Percentiles rank a stretch among this genome's conserved stretches.
Evolutionary conservation across 2,888 invertebrate species (phyloP).

Genomic region (Parnassius apollo): DNA sequence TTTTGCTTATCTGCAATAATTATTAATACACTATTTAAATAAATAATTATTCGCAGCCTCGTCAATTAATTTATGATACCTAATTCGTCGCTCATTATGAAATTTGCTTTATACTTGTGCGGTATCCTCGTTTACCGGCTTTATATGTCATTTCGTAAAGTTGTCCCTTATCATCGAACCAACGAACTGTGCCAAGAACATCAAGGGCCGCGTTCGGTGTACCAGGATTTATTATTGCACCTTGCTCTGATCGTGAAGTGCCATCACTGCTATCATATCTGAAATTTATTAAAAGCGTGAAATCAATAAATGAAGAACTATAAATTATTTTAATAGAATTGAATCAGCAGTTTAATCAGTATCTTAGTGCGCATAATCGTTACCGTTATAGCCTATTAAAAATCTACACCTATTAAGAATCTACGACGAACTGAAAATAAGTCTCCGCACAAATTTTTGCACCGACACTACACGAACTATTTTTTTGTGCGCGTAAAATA

Average conservation of each 20-base stretch:
- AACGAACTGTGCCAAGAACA: conserved; percentile 69
- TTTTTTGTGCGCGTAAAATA: no score
- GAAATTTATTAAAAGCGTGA: conserved; percentile 36
- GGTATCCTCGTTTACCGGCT: conserved; percentile 73
- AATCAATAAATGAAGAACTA: neutral
- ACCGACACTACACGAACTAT: no score
- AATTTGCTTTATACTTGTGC: conserved; percentile 69
- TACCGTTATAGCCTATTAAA: no score
- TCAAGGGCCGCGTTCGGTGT: conserved; percentile 63
- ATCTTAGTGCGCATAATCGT: no score
- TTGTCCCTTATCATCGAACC: conserved; percentile 72
- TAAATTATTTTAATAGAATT: neutral
- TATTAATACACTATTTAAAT: conserved; percentile 28
- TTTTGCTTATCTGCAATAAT: conserved; percentile 5
- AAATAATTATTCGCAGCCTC: conserved; percentile 46
- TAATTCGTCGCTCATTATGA: conserved; percentile 36
- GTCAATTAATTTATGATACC: conserved; percentile 17
- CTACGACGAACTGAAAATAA: no score
- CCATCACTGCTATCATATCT: conserved; percentile 79
- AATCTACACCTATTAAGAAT: no score
- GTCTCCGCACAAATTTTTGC: no score
- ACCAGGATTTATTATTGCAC: conserved; percentile 58
- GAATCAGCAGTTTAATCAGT: neutral
- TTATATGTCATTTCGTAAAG: conserved; percentile 77
- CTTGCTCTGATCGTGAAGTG: conserved; percentile 75